Percentiles rank a stretch among this genome's conserved stretches.
These are phyloP conservation scores for Amblyjoppa fuscipennis DNA, from an alignment of 2,888 invertebrate species.

Conservation along the genomic window DNA sequence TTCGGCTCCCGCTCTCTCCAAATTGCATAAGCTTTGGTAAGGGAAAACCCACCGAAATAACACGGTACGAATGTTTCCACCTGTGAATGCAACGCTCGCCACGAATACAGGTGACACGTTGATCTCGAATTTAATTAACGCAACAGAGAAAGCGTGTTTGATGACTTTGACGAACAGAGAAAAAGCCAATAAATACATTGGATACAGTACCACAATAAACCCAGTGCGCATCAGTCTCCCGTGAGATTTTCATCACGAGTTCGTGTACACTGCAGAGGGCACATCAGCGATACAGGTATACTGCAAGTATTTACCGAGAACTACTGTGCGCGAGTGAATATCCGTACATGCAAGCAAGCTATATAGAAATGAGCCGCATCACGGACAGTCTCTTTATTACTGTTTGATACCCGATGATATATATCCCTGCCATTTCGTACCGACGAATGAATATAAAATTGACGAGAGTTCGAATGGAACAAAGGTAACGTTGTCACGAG, in stretches of 20 bases:
- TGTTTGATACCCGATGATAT: slow-evolving; percentile 15
- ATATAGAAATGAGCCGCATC: not conserved
- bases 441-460: slow-evolving; percentile 8
- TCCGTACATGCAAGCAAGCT: not conserved
- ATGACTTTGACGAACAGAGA: not conserved
- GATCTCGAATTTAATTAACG: slow-evolving; percentile 36
- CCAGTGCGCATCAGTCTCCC: slow-evolving; percentile 3
- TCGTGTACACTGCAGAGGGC: not conserved
- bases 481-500: slow-evolving; percentile 20
- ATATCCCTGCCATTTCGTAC: not conserved
- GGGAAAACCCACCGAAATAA: not conserved
- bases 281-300: not conserved
- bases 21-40: not conserved
- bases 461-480: not conserved
- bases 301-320: not conserved
- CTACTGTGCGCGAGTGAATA: not conserved
- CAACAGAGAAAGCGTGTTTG: not conserved
- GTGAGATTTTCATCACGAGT: slow-evolving; percentile 32
- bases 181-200: not conserved
- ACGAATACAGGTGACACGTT: not conserved
- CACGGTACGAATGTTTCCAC: not conserved
- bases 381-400: slow-evolving; percentile 9
- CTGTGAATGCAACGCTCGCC: not conserved
- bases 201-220: not conserved
- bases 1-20: not conserved